A percentile compares a stretch with the other conserved stretches of the same genome.
Conservation (phyloP, 1,140 invertebrate species). For the Bombus consobrinus region DNA sequence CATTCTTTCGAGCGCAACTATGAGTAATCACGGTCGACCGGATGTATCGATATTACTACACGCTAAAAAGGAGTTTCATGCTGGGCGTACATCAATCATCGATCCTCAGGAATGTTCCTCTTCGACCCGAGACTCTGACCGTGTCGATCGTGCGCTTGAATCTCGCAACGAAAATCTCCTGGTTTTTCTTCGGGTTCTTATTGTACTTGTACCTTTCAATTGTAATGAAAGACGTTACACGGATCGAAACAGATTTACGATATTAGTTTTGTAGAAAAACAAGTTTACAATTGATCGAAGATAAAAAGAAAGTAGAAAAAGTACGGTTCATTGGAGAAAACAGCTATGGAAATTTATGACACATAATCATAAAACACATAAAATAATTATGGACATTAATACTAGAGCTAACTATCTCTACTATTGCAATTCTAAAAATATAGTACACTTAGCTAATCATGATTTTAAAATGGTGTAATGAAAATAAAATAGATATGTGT, state of each 20-base stretch:
- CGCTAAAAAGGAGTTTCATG: constrained; percentile 34
- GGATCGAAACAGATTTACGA: neutral
- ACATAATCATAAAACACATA: too few relatives aligned
- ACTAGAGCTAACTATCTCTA: too few relatives aligned
- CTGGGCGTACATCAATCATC: constrained; percentile 39
- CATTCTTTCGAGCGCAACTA: constrained; percentile 22
- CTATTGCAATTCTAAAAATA: too few relatives aligned
- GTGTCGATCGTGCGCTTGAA: neutral
- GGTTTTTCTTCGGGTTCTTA: neutral
- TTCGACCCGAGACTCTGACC: neutral
- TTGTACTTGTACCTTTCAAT: too few relatives aligned
- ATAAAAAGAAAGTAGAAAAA: neutral
- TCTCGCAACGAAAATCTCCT: neutral
- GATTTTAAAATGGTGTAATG: too few relatives aligned
- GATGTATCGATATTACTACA: constrained; percentile 26
- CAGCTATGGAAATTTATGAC: too few relatives aligned
- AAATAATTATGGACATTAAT: too few relatives aligned
- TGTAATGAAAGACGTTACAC: neutral
- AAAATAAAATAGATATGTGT: too few relatives aligned
- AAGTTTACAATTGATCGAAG: neutral
- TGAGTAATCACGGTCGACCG: constrained; percentile 38
- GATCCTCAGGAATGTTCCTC: neutral
- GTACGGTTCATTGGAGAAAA: too few relatives aligned
- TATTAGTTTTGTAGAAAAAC: neutral
- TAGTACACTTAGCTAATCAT: too few relatives aligned